Evolutionary conservation across 2,888 invertebrate species (phyloP).

Genomic region (Eustalomyia histrio): DNA sequence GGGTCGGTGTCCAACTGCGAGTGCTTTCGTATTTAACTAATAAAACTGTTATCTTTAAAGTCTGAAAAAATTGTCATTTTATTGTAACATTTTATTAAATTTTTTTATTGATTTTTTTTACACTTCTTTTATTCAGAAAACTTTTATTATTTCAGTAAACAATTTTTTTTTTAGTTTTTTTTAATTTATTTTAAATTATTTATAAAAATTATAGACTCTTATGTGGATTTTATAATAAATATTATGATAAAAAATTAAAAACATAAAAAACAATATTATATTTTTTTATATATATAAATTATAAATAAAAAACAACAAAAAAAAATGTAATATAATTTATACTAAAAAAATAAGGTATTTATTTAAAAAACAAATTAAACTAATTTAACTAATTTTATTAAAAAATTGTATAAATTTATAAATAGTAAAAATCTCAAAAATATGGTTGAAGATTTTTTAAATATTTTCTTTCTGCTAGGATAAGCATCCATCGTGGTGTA

Average conservation of each 20-base stretch:
- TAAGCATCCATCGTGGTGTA: too few species aligned
- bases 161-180: constrained; percentile 28
- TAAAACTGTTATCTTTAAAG: too few species aligned
- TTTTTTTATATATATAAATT: constrained; percentile 37
- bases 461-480: too few species aligned
- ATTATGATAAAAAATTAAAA: constrained; percentile 45
- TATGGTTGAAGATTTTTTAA: constrained; percentile 5
- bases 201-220: constrained; percentile 55
- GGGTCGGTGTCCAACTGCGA: too few species aligned
- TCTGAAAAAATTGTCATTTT: too few species aligned
- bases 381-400: constrained; percentile 49
- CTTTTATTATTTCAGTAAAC: constrained; percentile 27
- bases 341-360: constrained; percentile 45
- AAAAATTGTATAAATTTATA: neutral
- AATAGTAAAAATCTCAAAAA: constrained; percentile 23
- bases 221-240: constrained; percentile 49
- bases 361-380: constrained; percentile 32
- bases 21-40: too few species aligned
- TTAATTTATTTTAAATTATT: neutral
- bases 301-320: constrained; percentile 61
- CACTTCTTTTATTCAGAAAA: neutral
- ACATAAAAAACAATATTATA: constrained; percentile 55
- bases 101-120: constrained; percentile 26
- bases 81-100: too few species aligned
- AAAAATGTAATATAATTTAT: constrained; percentile 34